These are phyloP conservation scores for Epizoanthus illoricatus DNA, from an alignment of 92 coral and sea anemone genomes.

Conservation along the genomic window DNA sequence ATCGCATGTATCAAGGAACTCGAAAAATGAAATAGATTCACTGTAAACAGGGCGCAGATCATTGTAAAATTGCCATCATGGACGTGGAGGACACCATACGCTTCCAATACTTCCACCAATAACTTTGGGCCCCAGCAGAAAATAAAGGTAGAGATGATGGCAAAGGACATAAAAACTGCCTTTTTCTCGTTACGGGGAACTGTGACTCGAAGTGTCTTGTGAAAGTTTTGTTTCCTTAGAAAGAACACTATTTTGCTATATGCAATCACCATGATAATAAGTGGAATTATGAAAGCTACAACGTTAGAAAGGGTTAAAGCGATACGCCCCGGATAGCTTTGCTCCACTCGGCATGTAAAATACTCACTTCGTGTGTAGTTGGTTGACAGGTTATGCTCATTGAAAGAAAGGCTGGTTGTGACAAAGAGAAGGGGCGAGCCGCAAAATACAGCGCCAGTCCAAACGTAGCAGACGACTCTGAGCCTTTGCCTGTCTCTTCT, in stretches of 20 bases:
- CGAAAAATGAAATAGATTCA: constrained; percentile 16
- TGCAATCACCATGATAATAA: neutral
- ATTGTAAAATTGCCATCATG: neutral
- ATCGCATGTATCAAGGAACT: constrained; percentile 1
- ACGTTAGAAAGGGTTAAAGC: constrained; percentile 1
- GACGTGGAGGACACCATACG: neutral
- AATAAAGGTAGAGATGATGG: constrained; percentile 8
- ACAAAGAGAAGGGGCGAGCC: constrained; percentile 2
- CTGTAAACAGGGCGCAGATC: neutral
- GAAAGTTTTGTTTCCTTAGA: neutral
- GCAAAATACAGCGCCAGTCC: constrained; percentile 1
- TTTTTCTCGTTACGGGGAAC: constrained; percentile 18
- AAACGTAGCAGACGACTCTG: neutral
- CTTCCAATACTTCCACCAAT: neutral
- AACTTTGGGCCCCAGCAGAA: constrained; percentile 20
- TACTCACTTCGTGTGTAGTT: neutral
- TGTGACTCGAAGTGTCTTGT: constrained; percentile 1
- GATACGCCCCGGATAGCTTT: neutral
- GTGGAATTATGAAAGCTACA: constrained; percentile 3
- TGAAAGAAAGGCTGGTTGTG: neutral
- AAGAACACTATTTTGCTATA: neutral
- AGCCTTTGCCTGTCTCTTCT: neutral
- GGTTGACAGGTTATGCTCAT: neutral
- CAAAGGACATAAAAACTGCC: constrained; percentile 11
- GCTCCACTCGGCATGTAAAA: neutral